Conservation (phyloP, 2,888 invertebrate species). For the Caenorhabditis plicata region DNA sequence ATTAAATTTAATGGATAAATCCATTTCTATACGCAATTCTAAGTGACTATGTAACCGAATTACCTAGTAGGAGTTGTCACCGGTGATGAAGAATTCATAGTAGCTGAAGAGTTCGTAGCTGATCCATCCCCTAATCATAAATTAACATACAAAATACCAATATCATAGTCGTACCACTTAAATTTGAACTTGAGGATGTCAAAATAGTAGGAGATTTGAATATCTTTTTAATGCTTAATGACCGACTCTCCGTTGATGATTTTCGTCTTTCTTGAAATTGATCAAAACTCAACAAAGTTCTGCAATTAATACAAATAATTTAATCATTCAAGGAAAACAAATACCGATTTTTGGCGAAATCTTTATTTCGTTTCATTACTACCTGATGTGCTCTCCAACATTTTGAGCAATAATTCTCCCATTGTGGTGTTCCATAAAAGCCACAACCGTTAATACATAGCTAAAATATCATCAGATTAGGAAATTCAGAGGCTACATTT, state of each 20-base stretch:
- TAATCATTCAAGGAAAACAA: not conserved
- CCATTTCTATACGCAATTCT: too few relatives aligned
- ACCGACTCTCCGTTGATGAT: constrained; percentile 67
- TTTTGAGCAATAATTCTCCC: constrained; percentile 96
- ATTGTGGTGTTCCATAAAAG: constrained; percentile 93
- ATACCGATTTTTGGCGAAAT: constrained; percentile 56
- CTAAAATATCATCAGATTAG: constrained; percentile 40
- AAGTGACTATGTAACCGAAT: too few relatives aligned
- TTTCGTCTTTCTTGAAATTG: constrained; percentile 85
- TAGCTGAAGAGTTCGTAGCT: too few relatives aligned
- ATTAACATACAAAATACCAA: too few relatives aligned
- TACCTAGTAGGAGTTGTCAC: too few relatives aligned
- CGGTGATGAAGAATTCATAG: too few relatives aligned
- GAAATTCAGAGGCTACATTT: too few relatives aligned
- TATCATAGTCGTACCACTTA: too few relatives aligned
- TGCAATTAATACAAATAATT: constrained; percentile 20
- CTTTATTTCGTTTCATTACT: constrained; percentile 63
- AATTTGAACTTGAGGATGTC: constrained; percentile 17
- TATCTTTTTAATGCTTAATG: constrained; percentile 43
- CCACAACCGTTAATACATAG: constrained; percentile 78
- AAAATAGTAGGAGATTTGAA: constrained; percentile 50
- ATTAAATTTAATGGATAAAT: too few relatives aligned
- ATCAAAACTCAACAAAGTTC: constrained; percentile 71
- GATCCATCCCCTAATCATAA: too few relatives aligned
- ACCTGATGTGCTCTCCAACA: constrained; percentile 79